Evolutionary conservation across 1,140 invertebrate species (phyloP).

Genomic region (Chrysopa pallens): DNA sequence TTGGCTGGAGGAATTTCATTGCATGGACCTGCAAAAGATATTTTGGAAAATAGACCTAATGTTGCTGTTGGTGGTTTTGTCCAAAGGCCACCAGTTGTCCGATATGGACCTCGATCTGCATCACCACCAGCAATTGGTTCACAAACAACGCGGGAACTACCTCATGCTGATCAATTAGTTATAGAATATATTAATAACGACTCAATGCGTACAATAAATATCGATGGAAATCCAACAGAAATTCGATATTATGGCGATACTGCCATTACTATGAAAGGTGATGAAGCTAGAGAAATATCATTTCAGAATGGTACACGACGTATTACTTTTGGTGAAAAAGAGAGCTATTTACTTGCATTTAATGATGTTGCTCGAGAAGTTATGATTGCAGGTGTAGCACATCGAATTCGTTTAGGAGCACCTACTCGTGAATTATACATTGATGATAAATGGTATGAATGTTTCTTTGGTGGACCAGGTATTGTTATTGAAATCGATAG

Average conservation of each 20-base stretch:
- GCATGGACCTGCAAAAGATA: not conserved
- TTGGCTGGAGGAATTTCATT: not conserved
- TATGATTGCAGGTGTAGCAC: constrained; percentile 45
- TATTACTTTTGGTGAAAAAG: constrained; percentile 51
- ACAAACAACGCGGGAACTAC: constrained; percentile 24
- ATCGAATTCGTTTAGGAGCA: constrained; percentile 72
- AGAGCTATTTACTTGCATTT: constrained; percentile 43
- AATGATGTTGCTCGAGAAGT: constrained; percentile 56
- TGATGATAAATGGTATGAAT: constrained; percentile 71
- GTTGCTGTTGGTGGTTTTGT: constrained; percentile 4
- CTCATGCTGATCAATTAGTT: constrained; percentile 32
- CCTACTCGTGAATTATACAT: constrained; percentile 84
- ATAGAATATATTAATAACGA: constrained; percentile 43
- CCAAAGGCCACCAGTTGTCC: not conserved
- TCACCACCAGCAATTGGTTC: constrained; percentile 19
- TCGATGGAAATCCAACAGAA: constrained; percentile 64
- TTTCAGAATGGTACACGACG: constrained; percentile 51
- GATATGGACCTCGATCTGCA: not conserved
- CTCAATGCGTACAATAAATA: constrained; percentile 60
- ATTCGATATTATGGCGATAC: constrained; percentile 72
- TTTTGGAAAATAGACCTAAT: not conserved
- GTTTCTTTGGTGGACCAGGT: constrained; percentile 79
- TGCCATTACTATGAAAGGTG: constrained; percentile 63
- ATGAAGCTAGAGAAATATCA: constrained; percentile 68
- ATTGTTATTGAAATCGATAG: constrained; percentile 68